These are phyloP conservation scores for Megaleporinus macrocephalus DNA, from an alignment of 2,113 vertebrate species.

Conservation along the genomic window DNA sequence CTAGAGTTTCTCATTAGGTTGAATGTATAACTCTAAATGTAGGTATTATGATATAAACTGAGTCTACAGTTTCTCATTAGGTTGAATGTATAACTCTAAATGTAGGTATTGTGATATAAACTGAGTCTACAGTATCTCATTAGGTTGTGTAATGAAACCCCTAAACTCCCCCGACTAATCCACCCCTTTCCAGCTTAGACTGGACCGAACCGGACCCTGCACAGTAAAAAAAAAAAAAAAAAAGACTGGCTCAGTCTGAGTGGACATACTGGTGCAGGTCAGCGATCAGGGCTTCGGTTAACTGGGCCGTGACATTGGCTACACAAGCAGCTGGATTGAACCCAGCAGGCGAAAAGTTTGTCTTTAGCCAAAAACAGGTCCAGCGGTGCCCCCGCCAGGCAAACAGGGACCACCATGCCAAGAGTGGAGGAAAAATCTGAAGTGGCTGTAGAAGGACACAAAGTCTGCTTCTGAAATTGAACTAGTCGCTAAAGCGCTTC, in stretches of 20 bases:
- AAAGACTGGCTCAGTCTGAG: neutral
- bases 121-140: too few relatives aligned
- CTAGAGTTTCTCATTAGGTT: too few relatives aligned
- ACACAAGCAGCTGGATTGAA: constrained; percentile 35
- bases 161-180: neutral
- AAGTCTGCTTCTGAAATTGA: too few relatives aligned
- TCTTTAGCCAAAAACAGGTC: neutral
- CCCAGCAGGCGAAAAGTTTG: constrained; percentile 13
- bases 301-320: constrained; percentile 49
- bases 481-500: too few relatives aligned
- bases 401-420: neutral
- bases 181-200: neutral
- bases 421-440: neutral
- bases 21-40: too few relatives aligned
- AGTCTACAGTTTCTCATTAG: too few relatives aligned
- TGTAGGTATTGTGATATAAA: too few relatives aligned
- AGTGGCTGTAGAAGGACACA: neutral
- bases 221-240: too few relatives aligned
- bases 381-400: neutral
- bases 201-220: neutral
- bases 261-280: neutral
- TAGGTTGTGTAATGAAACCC: too few relatives aligned
- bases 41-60: too few relatives aligned
- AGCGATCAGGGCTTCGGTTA: neutral
- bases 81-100: too few relatives aligned